Evolutionary conservation across 2,888 invertebrate genomes (phyloP), one percentile per base, ranked within the genome.

Genomic region (Tupiocoris notatus): DNA sequence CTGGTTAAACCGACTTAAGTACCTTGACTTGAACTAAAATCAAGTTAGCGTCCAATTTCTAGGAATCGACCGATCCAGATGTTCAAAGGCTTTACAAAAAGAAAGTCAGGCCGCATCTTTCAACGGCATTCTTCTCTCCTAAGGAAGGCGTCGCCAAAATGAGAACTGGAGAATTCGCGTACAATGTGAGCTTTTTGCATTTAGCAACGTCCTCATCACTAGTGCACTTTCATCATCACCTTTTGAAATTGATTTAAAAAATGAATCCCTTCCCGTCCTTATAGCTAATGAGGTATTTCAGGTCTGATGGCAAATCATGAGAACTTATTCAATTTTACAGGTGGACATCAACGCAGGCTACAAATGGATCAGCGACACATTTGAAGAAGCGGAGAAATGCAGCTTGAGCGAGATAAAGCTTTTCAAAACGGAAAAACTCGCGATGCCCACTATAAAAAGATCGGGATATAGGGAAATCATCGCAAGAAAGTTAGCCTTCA

Each of bases 351-450:
- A 89, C 0, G 86, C 88, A 0, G 89, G 89, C 0, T 91, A 91
- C 82, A 88, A 90, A 82, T 84, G 90, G 24, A 88, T 91, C 0
- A 87, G 88, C 18, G 89, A 89, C 82, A 89, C 87, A 73, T 92
- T 89, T 81, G 84, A 86, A 18, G 91, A 91, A 82, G 87, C 87
- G 16, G 89, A 92, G 83, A 92, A 91, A 82, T 92, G 92, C 81
- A 89, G 89, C 0, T 83, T 92, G 21, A 87, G 88, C 75, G 91
- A 90, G 82, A 90, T 92, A 80, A 86, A 87, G 79, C 86, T 88
- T 0, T 89, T 88, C 83, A 86, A 86, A 78, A 81, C 88, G 80
- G 88, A 88, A 64, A 85, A 86, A 83, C 84, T 88, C 77, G 85
- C 86, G 9, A 83, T 89, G 78, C 87, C 88, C 7, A 84, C 88